Base-by-base conservation (phyloP, 2,797 vertebrate genomes). In the Cossypha caffra region DNA sequence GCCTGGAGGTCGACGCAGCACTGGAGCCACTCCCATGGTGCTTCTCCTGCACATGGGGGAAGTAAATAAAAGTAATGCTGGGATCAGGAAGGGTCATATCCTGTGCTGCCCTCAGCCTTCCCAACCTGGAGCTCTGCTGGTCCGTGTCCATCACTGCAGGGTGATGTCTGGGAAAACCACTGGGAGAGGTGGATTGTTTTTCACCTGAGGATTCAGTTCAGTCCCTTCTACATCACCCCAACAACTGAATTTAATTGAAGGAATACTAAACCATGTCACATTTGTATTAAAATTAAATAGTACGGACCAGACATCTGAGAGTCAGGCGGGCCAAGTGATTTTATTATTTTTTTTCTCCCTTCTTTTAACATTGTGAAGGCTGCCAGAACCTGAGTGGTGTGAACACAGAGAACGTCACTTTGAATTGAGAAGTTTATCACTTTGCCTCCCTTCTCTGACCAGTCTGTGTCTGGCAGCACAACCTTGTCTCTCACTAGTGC, bases 241-340 rank as follows among this genome's bases (percentile, higher is more conserved):
- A 63, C 40, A 90, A 93, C 33, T 97, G 92, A 96, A 96, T 95
- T 97, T 95, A 96, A 96, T 96, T n/a, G 4, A 86, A 63, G 47
- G 88, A 94, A 94, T 82, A 90, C 85, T 96, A 97, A 80, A 95
- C 88, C 67, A 47, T 61, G 55, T 87, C 95, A 96, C 86, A 89
- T 95, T 93, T 93, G 63, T 86, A 96, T 94, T 95, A 96, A 96
- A 96, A 97, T 96, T 96, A 97, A 96, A 96, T 95, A 87, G 62
- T 58, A 72, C 16, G 61, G 86, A 95, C 67, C 55, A 97, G 93
- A 82, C 54, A 93, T 73, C 69, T 95, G 93, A 95, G 86, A 96
- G 94, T 13, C 35, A 62, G 73, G n/a, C 19, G 63, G 25, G 37
- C 25, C 2, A 10, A 58, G 59, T 9, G 31, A 28, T 29, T 57